Evolutionary conservation across 2,113 vertebrate species (phyloP).

Genomic region (Clinocottus analis): DNA sequence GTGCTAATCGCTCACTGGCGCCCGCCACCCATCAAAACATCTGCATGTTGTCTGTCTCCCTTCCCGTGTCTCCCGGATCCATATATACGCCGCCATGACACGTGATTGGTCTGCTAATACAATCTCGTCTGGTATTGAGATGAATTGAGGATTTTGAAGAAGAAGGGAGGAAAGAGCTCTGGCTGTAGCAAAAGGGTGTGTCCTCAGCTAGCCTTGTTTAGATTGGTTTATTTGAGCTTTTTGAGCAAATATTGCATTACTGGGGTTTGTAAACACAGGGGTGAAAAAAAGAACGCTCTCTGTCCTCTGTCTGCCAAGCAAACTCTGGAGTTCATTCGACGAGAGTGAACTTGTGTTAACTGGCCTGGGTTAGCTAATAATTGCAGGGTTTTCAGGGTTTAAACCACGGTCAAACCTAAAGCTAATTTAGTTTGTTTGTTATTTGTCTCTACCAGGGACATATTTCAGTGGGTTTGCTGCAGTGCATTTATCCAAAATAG

Average conservation of each 20-base stretch:
- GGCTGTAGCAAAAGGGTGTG: not conserved
- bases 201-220: not conserved
- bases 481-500: constrained; percentile 35
- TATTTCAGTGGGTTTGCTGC: constrained; percentile 32
- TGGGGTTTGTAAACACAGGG: not conserved
- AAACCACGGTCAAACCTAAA: not conserved
- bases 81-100: not conserved
- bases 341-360: not conserved
- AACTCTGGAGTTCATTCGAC: not conserved
- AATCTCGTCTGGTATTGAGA: not conserved
- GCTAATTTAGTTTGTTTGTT: not conserved
- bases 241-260: not conserved
- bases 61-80: not conserved
- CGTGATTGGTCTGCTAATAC: not conserved
- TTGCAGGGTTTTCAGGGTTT: not conserved
- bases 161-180: no score
- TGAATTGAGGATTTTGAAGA: not conserved
- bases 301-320: not conserved
- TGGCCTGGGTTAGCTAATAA: not conserved
- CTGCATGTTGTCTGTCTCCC: constrained; percentile 22
- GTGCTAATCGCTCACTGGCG: constrained; percentile 28
- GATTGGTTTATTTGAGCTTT: not conserved
- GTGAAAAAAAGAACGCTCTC: not conserved
- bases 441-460: not conserved
- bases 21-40: constrained; percentile 50